Evolutionary conservation across 2,113 vertebrate species (phyloP), one percentile per base, ranked within the genome.

Genomic region (Panthera tigris): DNA sequence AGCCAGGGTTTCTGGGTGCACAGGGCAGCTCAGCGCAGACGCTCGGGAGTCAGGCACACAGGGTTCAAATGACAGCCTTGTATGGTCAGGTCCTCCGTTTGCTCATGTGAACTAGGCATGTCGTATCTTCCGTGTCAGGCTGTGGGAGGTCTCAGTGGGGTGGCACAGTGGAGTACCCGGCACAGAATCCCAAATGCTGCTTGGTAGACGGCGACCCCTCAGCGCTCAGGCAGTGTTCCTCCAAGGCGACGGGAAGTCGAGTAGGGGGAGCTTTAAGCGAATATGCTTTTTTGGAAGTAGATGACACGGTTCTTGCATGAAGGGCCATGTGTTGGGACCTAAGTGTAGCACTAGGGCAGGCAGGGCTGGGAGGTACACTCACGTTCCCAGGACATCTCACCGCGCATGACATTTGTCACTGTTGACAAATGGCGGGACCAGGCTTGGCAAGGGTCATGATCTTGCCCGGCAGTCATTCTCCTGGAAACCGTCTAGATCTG

Each of bases 101-200:
- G 36, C 31, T 68, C 23, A 1, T 25, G 3, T 14, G 23, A 63
- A 68, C 18, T 19, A 27, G 29, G 1, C 50, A 5, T 21, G 4
- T 3, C 0, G 5, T 18, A 25, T 27, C 33, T 29, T 45, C 50
- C 16, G 0, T 18, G 4, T 12, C 3, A 11, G 57, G 29, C 52
- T 7, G 16, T 31, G 7, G 25, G 52, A 36, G 36, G 31, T 29
- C 7, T 78, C 2, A 16, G 1, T 25, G 80, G 31, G n/a, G 14
- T 16, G 18, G 6, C 0, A 1, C 6, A 27, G 79, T 0, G 6
- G 39, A 11, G 33, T 7, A 3, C 13, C 33, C 0, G 3, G 31
- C 14, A 45, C 10, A 61, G 1, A 57, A 12, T 27, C 71, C 69
- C 23, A 27, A 16, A 19, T 9, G 0, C 2, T 2, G 1, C 8